Base-by-base conservation (phyloP, 2,113 vertebrate genomes). In the Brachyhypopomus occidentalis region DNA sequence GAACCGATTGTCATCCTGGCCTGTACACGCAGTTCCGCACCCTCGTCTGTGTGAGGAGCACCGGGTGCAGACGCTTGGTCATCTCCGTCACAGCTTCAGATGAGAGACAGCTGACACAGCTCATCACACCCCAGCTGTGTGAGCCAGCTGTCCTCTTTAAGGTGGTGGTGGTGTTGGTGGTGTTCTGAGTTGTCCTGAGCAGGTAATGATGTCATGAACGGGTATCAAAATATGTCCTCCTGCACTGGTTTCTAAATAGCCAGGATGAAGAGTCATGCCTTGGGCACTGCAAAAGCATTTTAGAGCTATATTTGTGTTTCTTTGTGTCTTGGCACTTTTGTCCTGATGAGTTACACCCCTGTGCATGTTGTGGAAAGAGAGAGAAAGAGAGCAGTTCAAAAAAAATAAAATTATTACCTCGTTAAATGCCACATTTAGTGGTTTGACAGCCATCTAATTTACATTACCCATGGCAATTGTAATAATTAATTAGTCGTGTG, bases 341-440 rank as follows among this genome's bases (percentile, higher is more conserved):
- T 81, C 75, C 45, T 52, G 45, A 52, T 52, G 45, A 52, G 45
- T 52, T 14, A 52, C 45, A 52, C 12, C 45, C 12, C 45, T 52
- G 12, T 52, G 12, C 12, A 11, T 52, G 0, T 14, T 52, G 45
- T 12, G 45, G 12, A 14, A 9, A 2, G 45, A 81, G 38, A 27
- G 66, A 79, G 64, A 63, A 52, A 62, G 71, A 83, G 59, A 62
- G 83, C 81, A 17, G 17, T 48, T 22, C 34, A 64, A 75, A 79
- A 79, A 30, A 89, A 90, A 91, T 85, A 92, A 90, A 83, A 80
- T 91, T 92, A 92, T 93, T 93, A 91, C 92, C 89, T 89, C 87
- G 88, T 92, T 90, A 92, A 88, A 88, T 91, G 87, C 90, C 89
- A 69, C 87, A 84, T 83, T 88, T 83, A 91, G 88, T 88, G 85